Evolutionary conservation across 2,888 invertebrate species (phyloP).

Genomic region (Tipula confusa): DNA sequence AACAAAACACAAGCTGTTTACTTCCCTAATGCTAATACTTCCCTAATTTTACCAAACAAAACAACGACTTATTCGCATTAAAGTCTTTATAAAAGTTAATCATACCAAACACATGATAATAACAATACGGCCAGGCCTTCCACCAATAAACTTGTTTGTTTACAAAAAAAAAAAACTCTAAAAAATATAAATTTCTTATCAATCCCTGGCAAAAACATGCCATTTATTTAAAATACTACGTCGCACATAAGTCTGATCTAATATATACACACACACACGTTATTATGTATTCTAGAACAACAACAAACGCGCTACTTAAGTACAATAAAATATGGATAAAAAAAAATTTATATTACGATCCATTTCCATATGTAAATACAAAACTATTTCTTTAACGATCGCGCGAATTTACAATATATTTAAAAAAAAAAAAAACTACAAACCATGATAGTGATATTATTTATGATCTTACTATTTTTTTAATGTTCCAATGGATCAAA

Average conservation of each 20-base stretch:
- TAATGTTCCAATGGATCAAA: not conserved
- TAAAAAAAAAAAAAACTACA: not conserved
- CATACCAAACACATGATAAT: not conserved
- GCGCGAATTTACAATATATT: not conserved
- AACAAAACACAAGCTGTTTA: too few species aligned
- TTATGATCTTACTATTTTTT: not conserved
- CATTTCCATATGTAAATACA: constrained; percentile 25
- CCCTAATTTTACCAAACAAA: not conserved
- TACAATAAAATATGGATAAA: constrained; percentile 12
- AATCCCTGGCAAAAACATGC: not conserved
- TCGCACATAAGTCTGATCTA: constrained; percentile 12
- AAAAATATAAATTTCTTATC: not conserved
- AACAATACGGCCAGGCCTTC: not conserved
- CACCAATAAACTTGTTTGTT: not conserved
- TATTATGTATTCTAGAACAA: too few species aligned
- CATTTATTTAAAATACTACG: not conserved
- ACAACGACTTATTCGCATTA: not conserved
- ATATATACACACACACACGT: not conserved
- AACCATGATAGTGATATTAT: not conserved
- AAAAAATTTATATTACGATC: not conserved
- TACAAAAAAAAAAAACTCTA: not conserved
- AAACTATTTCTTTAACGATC: not conserved
- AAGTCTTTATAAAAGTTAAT: not conserved
- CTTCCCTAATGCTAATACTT: too few species aligned
- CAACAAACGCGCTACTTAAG: not conserved